Base-by-base conservation (phyloP, 2,888 invertebrate species). In the Scaptodrosophila latifasciaeformis region DNA sequence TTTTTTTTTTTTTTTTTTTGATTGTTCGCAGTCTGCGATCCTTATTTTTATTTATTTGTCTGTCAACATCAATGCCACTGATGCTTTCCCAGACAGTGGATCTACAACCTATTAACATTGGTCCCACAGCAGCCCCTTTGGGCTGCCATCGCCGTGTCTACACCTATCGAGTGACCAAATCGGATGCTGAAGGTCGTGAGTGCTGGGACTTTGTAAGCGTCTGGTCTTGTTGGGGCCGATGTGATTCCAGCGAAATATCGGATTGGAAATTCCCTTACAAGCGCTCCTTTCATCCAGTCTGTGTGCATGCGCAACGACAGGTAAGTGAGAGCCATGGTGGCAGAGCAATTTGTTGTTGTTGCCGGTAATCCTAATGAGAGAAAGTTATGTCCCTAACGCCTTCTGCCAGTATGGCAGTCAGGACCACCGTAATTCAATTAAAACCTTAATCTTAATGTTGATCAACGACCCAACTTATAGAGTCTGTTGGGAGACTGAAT, bases 211-310 rank as follows among this genome's bases (percentile, higher is more conserved):
- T 88, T 47, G 89, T 95, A 9, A 90, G 90, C 31, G 92, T 94
- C 0, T 90, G 91, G 82, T 91, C 93, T 0, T 95, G 95, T 82
- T 93, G 93, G 88, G 95, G 95, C 13, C 88, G 93, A 45, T 95
- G 95, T 80, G 93, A 94, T 82, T 93, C 94, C 0, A 92, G 92
- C 82, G 94, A 95, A 89, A 94, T 94, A 84, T 91, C 94, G 0
- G 95, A 96, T 86, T 96, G 94, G 92, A 91, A 93, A 83, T 95
- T 96, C 82, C 96, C 96, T 0, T 96, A 91, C 86, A 96, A 95
- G 84, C 90, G 92, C 60, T 93, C 94, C 0, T 90, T 91, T 71
- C 96, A 96, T 84, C 94, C 94, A 0, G 95, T 96, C 1, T 96
- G 96, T 85, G 91, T 83, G 30, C 95, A 95, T 83, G 92, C 91